Percentiles rank a stretch among this genome's conserved stretches.
Conservation (phyloP, 2,113 vertebrate species). For the Donacobius atricapilla region DNA sequence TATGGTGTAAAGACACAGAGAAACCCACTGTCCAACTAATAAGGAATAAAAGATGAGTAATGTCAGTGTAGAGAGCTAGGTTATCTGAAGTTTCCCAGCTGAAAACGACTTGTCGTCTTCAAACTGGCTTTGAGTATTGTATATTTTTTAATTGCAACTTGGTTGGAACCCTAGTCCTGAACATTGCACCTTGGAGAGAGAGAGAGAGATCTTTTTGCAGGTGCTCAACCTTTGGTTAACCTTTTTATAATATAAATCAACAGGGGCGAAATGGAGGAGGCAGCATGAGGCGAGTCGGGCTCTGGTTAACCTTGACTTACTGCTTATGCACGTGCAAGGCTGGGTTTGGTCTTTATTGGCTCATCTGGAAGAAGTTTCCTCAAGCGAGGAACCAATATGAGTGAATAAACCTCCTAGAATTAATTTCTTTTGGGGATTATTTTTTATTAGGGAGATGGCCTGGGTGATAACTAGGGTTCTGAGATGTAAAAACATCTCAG, state of each 20-base stretch:
- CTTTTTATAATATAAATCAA: neutral
- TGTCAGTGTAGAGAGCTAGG: neutral
- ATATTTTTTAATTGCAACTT: neutral
- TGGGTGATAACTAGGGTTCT: neutral
- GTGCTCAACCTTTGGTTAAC: neutral
- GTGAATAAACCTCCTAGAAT: neutral
- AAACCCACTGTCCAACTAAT: neutral
- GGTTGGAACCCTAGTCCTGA: neutral
- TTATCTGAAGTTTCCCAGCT: fast-evolving
- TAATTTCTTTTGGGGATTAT: neutral
- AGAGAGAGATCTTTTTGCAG: neutral
- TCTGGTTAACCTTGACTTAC: neutral
- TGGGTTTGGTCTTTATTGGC: neutral
- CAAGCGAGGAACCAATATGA: neutral
- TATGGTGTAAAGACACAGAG: neutral
- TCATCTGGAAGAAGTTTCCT: neutral
- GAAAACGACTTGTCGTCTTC: neutral
- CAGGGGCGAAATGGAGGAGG: neutral
- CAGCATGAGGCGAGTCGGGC: neutral
- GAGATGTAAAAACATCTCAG: neutral
- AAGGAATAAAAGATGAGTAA: neutral
- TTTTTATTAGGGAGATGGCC: neutral
- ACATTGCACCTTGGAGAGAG: neutral
- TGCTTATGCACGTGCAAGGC: neutral
- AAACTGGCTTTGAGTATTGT: neutral